Base-by-base conservation (phyloP, 2,797 vertebrate genomes). In the Paratrypauchen microcephalus region DNA sequence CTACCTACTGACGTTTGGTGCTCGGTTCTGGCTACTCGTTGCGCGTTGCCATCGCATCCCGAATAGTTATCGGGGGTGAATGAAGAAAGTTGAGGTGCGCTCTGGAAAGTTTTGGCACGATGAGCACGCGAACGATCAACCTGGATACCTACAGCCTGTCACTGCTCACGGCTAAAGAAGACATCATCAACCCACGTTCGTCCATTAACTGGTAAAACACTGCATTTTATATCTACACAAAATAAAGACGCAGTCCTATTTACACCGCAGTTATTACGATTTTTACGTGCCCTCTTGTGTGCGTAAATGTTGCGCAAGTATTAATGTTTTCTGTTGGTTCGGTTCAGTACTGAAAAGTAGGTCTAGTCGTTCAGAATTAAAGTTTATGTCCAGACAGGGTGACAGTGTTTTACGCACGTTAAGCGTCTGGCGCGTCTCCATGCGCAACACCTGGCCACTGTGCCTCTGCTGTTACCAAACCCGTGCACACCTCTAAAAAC, bases 131-230 rank as follows among this genome's bases (percentile, higher is more conserved):
- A 66, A 69, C 91, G 81, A 87, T 93, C 70, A 93, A 95, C 90
- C 90, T 95, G 90, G 94, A 95, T 83, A 94, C 93, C 85, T 95
- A 95, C 92, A 91, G 91, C 84, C 85, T 96, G 86, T 95, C 94
- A 66, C 91, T 96, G 86, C 89, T 95, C 83, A 94, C 94, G 32
- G 95, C 95, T 65, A 94, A 93, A 83, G 95, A 95, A 86, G 95
- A 96, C 89, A 94, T 96, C 80, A 82, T 93, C 59, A 95, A 94
- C 83, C 90, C 90, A 12, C 91, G 94, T 18, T 92, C 92, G 55
- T 94, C 93, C 75, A 94, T 93, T 71, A 92, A 93, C 92, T 96
- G 95, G 95, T 96, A 94, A 93, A 68, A 65, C 63, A 93, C 62
- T 69, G 8, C 69, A 36, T n/a, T 47, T 55, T 74, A 21, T 50